These are phyloP conservation scores for Palythoa grandis DNA, from an alignment of 92 coral and sea anemone species.

Conservation along the genomic window DNA sequence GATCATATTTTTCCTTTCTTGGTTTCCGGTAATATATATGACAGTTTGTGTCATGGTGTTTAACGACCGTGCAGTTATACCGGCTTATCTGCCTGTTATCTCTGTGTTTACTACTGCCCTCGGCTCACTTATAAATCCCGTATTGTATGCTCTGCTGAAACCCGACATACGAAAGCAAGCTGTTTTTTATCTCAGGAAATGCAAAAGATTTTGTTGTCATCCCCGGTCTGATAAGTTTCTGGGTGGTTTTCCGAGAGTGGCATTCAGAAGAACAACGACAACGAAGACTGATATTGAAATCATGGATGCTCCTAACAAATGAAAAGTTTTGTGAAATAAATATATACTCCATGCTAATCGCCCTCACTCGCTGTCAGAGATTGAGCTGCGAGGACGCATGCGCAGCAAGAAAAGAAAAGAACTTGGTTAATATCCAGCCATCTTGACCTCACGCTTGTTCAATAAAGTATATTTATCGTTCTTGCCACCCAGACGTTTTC, in stretches of 20 bases:
- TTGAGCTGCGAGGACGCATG: no score
- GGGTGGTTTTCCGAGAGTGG: neutral
- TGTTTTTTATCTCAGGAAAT: neutral
- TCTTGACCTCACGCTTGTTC: no score
- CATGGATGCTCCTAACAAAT: neutral
- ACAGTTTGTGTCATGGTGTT: slow-evolving; percentile 23
- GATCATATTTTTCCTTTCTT: slow-evolving; percentile 5
- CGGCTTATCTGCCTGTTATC: neutral
- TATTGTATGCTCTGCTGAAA: slow-evolving; percentile 11
- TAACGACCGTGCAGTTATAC: slow-evolving; percentile 1
- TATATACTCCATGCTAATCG: no score
- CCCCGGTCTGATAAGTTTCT: neutral
- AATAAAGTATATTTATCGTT: no score
- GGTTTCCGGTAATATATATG: slow-evolving; percentile 31
- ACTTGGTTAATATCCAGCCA: no score
- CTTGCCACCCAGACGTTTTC: no score
- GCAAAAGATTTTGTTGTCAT: neutral
- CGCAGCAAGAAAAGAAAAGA: no score
- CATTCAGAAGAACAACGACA: neutral
- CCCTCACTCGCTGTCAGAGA: no score
- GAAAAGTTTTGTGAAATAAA: neutral
- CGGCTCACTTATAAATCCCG: slow-evolving; percentile 7
- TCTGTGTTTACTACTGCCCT: slow-evolving; percentile 25
- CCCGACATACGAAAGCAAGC: slow-evolving; percentile 19
- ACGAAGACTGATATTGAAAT: neutral